These are phyloP conservation scores for Hyperoodon ampullatus DNA, from an alignment of 2,113 vertebrate species.

Conservation along the genomic window DNA sequence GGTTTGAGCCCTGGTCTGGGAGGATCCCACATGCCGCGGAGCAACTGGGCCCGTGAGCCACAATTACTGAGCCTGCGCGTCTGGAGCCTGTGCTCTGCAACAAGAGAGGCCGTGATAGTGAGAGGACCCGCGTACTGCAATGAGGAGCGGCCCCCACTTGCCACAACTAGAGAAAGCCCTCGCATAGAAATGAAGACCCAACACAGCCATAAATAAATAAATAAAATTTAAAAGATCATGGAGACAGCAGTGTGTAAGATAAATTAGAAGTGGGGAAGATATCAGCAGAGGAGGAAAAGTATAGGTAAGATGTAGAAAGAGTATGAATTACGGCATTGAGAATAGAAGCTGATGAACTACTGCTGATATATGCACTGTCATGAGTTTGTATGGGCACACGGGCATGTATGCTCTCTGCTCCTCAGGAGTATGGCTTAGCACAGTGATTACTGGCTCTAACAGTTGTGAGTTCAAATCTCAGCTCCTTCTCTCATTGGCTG, in stretches of 20 bases:
- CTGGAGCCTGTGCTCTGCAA: too few relatives aligned
- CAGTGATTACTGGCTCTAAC: not conserved
- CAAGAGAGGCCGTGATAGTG: too few relatives aligned
- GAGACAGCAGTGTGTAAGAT: not conserved
- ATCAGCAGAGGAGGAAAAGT: not conserved
- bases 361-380: not conserved
- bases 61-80: too few relatives aligned
- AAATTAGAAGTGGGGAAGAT: not conserved
- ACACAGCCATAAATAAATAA: too few relatives aligned
- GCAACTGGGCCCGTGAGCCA: too few relatives aligned
- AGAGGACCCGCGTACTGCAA: too few relatives aligned
- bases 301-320: not conserved
- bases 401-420: fast-evolving
- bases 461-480: not conserved
- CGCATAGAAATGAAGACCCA: too few relatives aligned
- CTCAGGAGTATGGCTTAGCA: not conserved
- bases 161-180: too few relatives aligned
- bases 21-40: too few relatives aligned
- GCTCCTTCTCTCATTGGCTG: not conserved
- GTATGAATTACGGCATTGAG: not conserved
- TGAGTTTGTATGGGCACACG: not conserved
- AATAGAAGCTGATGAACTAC: not conserved
- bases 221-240: not conserved
- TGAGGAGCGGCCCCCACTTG: too few relatives aligned
- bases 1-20: too few relatives aligned